A percentile compares a stretch with the other conserved stretches of the same genome.
Evolutionary conservation across 2,113 vertebrate genomes (phyloP).

Genomic region (Falcunculus frontatus): DNA sequence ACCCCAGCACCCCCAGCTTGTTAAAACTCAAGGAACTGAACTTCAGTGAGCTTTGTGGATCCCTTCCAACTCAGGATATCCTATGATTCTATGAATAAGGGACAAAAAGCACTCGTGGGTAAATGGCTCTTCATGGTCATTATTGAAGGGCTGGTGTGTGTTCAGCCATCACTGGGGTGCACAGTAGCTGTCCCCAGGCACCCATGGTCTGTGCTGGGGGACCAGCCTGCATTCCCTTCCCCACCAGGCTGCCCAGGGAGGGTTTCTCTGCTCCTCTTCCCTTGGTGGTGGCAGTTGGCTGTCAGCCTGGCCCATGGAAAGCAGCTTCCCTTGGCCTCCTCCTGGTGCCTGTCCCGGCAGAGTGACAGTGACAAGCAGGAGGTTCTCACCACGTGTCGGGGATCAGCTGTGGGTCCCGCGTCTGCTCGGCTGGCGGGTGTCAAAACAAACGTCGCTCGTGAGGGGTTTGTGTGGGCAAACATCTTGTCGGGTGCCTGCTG

Average conservation of each 20-base stretch:
- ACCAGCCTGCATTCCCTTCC: not conserved
- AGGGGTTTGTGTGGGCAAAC: conserved; percentile 9
- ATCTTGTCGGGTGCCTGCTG: not conserved
- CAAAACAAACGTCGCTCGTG: not conserved
- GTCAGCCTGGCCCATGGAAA: not conserved
- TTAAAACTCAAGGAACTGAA: not conserved
- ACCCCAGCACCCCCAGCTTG: not conserved
- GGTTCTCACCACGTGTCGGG: not conserved
- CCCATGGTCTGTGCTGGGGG: not conserved
- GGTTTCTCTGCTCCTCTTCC: not conserved
- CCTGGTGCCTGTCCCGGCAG: fast-evolving
- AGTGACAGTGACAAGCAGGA: not conserved
- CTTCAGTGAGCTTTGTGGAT: not conserved
- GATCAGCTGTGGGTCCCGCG: not conserved
- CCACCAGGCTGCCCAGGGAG: not conserved
- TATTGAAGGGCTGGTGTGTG: fast-evolving
- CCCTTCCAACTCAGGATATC: not conserved
- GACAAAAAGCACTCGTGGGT: fast-evolving
- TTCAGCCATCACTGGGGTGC: fast-evolving
- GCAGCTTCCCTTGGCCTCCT: not conserved
- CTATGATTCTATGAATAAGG: not conserved
- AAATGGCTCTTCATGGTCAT: fast-evolving
- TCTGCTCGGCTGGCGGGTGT: not conserved
- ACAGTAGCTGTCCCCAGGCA: not conserved
- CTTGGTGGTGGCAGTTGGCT: not conserved